A percentile compares a stretch with the other conserved stretches of the same genome.
Conservation (phyloP, 2,797 vertebrate species). For the Sebastes alutus region DNA sequence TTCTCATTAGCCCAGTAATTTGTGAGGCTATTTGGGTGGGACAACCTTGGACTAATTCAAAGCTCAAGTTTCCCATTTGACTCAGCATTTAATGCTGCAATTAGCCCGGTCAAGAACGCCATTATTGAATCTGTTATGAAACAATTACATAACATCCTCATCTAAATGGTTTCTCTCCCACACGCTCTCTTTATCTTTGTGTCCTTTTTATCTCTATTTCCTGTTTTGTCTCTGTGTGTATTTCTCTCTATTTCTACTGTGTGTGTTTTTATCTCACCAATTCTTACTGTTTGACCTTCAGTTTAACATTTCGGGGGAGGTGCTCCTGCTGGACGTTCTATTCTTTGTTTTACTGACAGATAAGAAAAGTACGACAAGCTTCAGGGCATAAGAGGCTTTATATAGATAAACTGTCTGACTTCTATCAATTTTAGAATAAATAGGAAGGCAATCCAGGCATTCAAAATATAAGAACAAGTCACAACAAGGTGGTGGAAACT, state of each 20-base stretch:
- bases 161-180: slow-evolving; percentile 38
- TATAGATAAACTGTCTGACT: not conserved
- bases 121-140: slow-evolving; percentile 52
- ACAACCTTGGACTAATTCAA: slow-evolving; percentile 10
- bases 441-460: not conserved
- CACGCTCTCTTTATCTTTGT: not conserved
- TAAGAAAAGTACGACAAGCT: not conserved
- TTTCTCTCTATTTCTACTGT: not conserved
- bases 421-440: not conserved
- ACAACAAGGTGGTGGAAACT: not conserved
- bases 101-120: slow-evolving; percentile 46
- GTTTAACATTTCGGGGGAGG: not conserved
- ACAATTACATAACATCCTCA: slow-evolving; percentile 59
- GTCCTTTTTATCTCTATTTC: not conserved
- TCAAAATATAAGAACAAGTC: not conserved
- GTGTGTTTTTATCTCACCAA: not conserved
- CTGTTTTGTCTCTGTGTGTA: not conserved
- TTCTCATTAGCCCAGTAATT: slow-evolving; percentile 7
- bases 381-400: not conserved
- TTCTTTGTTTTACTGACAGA: not conserved
- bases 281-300: slow-evolving; percentile 15
- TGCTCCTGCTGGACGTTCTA: not conserved
- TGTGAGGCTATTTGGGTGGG: slow-evolving; percentile 6
- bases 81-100: slow-evolving; percentile 35
- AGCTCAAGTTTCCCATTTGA: slow-evolving; percentile 48